These are phyloP conservation scores for Diaperis boleti DNA, from an alignment of 2,888 invertebrate species.

Conservation along the genomic window DNA sequence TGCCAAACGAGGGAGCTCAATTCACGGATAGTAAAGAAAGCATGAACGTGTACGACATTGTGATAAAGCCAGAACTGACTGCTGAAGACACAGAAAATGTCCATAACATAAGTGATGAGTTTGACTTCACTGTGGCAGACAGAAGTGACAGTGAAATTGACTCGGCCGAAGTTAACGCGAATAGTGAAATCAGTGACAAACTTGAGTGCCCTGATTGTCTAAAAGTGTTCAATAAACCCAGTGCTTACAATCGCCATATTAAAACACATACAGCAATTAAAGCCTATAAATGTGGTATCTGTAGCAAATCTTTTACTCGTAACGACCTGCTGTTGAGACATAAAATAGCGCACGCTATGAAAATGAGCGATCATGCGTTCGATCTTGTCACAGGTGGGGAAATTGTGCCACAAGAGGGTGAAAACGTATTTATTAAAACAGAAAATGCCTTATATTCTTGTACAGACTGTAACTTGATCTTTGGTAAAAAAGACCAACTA, in stretches of 20 bases:
- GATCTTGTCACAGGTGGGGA: conserved; percentile 47
- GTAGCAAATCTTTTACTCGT: conserved; percentile 59
- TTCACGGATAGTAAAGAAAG: conserved; percentile 3
- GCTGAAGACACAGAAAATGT: conserved; percentile 39
- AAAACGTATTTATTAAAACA: conserved; percentile 41
- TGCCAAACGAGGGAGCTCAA: not conserved
- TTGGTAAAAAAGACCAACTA: conserved; percentile 50
- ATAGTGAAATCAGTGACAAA: conserved; percentile 37
- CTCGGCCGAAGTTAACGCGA: conserved; percentile 26
- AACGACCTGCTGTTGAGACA: conserved; percentile 60
- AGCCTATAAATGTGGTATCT: conserved; percentile 58
- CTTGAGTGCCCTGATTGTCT: conserved; percentile 66
- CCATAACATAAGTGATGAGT: conserved; percentile 16
- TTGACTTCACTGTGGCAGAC: conserved; percentile 45
- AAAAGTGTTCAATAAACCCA: conserved; percentile 65
- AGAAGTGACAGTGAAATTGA: conserved; percentile 37
- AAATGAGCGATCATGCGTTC: conserved; percentile 53
- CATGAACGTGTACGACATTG: conserved; percentile 43
- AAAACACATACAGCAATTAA: conserved; percentile 58
- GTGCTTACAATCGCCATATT: conserved; percentile 63
- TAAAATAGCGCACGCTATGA: conserved; percentile 60
- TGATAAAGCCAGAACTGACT: conserved; percentile 51
- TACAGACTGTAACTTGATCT: conserved; percentile 47
- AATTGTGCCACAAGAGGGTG: conserved; percentile 15
- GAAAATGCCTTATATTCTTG: conserved; percentile 51